These are phyloP conservation scores for Danaus melanippus DNA, from an alignment of 1,140 invertebrate genomes.

Conservation along the genomic window DNA sequence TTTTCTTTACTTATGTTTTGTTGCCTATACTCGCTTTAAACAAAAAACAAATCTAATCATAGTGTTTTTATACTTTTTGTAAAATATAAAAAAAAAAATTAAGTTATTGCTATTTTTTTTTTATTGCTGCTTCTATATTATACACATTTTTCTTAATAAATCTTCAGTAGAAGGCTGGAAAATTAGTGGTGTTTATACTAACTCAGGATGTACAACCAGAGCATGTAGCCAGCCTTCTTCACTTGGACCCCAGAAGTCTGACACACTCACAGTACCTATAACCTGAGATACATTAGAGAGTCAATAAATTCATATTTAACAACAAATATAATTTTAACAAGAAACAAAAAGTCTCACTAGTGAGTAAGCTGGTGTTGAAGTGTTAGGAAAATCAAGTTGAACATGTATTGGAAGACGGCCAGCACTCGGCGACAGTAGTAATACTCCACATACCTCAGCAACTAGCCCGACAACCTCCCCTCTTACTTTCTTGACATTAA, in stretches of 20 bases:
- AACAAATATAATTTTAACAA: constrained; percentile 1
- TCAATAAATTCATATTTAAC: constrained; percentile 2
- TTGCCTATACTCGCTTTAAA: no score
- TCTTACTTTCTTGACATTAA: constrained; percentile 22
- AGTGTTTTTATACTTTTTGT: no score
- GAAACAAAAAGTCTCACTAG: constrained; percentile 8
- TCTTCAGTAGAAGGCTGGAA: background rate
- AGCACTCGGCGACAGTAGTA: constrained; percentile 8
- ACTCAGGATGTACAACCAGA: constrained; percentile 34
- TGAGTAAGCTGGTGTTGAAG: constrained; percentile 3
- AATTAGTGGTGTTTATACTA: constrained; percentile 12
- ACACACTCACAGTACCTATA: constrained; percentile 41
- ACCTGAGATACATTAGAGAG: constrained; percentile 19
- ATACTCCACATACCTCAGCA: constrained; percentile 32
- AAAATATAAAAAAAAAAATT: background rate
- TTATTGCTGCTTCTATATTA: no score
- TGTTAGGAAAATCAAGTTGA: constrained; percentile 7
- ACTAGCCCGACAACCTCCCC: constrained; percentile 36
- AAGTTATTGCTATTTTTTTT: no score
- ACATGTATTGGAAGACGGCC: constrained; percentile 6
- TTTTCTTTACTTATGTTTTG: no score
- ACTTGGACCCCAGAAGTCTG: constrained; percentile 25
- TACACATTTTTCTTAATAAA: no score
- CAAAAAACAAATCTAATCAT: no score
- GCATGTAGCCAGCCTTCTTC: constrained; percentile 35